Percentiles rank a stretch among this genome's conserved stretches.
phyloP scores from a whole-genome alignment of 2,113 vertebrate genomes.

The Entomyzon cyanotis region DNA sequence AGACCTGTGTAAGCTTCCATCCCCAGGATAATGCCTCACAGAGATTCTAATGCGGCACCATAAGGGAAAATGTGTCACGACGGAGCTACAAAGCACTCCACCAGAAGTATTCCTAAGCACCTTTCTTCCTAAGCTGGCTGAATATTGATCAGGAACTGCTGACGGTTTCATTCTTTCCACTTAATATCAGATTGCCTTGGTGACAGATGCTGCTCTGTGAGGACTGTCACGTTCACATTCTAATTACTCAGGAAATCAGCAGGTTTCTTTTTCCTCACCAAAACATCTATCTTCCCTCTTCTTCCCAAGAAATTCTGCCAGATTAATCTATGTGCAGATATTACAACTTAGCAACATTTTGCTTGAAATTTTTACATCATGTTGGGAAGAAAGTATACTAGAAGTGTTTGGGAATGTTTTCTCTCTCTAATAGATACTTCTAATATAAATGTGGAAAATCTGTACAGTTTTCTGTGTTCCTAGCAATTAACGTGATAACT shows the following conservation, averaged over 20 bases:
- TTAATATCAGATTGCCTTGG: background rate
- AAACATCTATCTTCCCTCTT: background rate
- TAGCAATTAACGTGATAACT: background rate
- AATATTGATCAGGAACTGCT: background rate
- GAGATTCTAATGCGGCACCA: background rate
- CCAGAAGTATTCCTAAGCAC: background rate
- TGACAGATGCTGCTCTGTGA: background rate
- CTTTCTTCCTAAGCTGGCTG: background rate
- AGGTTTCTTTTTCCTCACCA: background rate
- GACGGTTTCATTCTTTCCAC: background rate
- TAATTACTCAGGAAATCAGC: background rate
- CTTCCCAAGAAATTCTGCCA: background rate
- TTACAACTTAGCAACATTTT: background rate
- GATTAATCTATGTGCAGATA: background rate
- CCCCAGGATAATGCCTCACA: background rate
- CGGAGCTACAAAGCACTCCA: background rate
- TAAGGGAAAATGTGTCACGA: fast-evolving
- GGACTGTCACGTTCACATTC: background rate
- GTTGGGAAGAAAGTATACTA: background rate
- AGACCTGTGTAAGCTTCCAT: background rate
- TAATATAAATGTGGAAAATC: background rate
- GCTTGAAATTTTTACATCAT: background rate
- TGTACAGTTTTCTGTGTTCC: background rate
- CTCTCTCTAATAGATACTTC: background rate
- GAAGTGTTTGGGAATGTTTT: background rate